These are phyloP conservation scores for Geopemphigus sp. DNA, from an alignment of 1,140 invertebrate genomes.

Conservation along the genomic window DNA sequence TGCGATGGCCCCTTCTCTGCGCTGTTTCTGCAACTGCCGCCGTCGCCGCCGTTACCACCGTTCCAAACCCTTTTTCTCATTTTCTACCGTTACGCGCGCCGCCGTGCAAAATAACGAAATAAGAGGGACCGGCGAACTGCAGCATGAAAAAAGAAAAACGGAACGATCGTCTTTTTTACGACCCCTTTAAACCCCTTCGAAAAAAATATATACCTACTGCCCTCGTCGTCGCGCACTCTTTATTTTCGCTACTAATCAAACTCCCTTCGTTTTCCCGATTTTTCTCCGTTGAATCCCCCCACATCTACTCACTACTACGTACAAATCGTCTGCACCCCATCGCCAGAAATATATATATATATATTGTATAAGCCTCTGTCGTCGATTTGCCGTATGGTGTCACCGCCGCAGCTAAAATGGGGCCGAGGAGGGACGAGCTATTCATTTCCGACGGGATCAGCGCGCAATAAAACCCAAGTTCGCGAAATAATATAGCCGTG, in stretches of 20 bases:
- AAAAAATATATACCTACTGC: neutral
- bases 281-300: neutral
- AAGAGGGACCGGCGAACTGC: neutral
- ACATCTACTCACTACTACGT: too few relatives aligned
- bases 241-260: constrained; percentile 35
- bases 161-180: constrained; percentile 48
- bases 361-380: neutral
- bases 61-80: constrained; percentile 31
- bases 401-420: neutral
- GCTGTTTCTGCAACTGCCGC: neutral
- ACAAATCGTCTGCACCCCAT: neutral
- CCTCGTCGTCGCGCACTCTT: neutral
- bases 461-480: neutral
- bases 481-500: neutral
- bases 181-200: constrained; percentile 1
- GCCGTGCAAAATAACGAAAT: constrained; percentile 32
- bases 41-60: too few relatives aligned
- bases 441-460: constrained; percentile 22
- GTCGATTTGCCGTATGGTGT: constrained; percentile 8
- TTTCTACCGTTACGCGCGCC: neutral
- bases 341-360: too few relatives aligned
- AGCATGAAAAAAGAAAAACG: neutral
- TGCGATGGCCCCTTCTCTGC: constrained; percentile 36
- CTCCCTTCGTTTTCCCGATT: constrained; percentile 33
- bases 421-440: neutral